A percentile compares a stretch with the other conserved stretches of the same genome.
These are phyloP conservation scores for Morpho deidamia DNA, from an alignment of 2,888 invertebrate genomes.

Conservation along the genomic window DNA sequence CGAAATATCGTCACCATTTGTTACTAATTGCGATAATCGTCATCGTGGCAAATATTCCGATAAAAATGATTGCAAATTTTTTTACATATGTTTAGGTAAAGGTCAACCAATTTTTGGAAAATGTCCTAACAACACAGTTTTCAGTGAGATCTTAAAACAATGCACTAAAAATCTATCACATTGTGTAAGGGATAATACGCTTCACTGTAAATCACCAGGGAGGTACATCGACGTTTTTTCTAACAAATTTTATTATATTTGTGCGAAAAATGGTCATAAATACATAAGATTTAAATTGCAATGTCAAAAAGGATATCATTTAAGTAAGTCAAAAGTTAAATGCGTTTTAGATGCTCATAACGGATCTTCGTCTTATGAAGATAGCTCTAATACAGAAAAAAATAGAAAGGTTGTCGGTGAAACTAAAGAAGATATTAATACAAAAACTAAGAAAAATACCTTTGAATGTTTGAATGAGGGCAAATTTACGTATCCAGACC, in stretches of 20 bases:
- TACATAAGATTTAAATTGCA: conserved; percentile 57
- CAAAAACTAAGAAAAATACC: conserved; percentile 18
- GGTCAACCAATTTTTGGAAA: conserved; percentile 41
- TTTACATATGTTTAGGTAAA: conserved; percentile 66
- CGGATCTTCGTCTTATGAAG: conserved; percentile 13
- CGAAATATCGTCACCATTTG: no score
- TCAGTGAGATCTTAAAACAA: conserved; percentile 59
- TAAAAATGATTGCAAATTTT: conserved; percentile 65
- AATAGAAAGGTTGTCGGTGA: conserved; percentile 28
- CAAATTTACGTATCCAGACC: conserved; percentile 49
- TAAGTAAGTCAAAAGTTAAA: conserved; percentile 46
- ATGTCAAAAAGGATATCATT: conserved; percentile 50
- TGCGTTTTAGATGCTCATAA: conserved; percentile 36
- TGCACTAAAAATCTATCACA: conserved; percentile 69
- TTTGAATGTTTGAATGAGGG: conserved; percentile 53
- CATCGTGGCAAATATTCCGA: conserved; percentile 68
- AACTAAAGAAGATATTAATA: conserved; percentile 17
- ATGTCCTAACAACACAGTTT: conserved; percentile 62
- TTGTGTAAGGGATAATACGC: conserved; percentile 65
- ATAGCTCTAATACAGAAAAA: conserved; percentile 28
- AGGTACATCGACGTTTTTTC: conserved; percentile 53
- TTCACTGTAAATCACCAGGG: conserved; percentile 60
- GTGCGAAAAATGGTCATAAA: conserved; percentile 42
- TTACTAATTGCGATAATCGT: conserved; percentile 34
- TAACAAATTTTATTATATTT: conserved; percentile 63